These are phyloP conservation scores for Protosalanx chinensis DNA, from an alignment of 2,797 vertebrate species.

Conservation along the genomic window DNA sequence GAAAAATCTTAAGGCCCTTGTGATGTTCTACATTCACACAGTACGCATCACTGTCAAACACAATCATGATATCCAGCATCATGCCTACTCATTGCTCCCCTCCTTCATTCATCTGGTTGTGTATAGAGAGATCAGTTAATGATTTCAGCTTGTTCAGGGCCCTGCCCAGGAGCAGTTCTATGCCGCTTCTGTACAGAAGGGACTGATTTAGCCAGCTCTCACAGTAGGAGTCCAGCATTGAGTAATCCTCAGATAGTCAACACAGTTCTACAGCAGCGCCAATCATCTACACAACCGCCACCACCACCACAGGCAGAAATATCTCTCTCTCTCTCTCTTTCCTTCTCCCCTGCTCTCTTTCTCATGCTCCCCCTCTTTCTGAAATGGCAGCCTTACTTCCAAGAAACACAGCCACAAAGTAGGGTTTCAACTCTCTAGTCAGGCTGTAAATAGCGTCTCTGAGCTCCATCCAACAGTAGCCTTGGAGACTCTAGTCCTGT, in stretches of 20 bases:
- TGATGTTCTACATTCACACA: background rate
- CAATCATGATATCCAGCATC: background rate
- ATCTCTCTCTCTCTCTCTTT: background rate
- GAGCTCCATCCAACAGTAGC: slow-evolving; percentile 40
- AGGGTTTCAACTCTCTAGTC: slow-evolving; percentile 42
- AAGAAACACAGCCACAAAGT: slow-evolving; percentile 34
- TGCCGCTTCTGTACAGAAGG: background rate
- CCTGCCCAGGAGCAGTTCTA: background rate
- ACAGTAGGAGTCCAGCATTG: background rate
- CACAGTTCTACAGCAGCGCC: background rate
- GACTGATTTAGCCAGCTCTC: background rate
- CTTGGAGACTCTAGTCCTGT: background rate
- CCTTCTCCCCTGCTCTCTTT: slow-evolving; percentile 8
- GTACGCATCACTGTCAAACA: slow-evolving; percentile 11
- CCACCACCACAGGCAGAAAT: slow-evolving; percentile 5
- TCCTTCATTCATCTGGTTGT: background rate
- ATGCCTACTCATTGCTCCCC: background rate
- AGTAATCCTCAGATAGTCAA: background rate
- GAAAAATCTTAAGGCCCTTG: background rate
- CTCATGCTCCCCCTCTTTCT: slow-evolving; percentile 15
- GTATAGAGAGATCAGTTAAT: slow-evolving; percentile 10
- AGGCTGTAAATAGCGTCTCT: slow-evolving; percentile 45
- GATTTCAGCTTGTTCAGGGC: background rate
- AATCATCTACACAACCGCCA: background rate
- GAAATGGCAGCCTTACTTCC: slow-evolving; percentile 38